Evolutionary conservation across 2,113 vertebrate species (phyloP), one percentile per base, ranked within the genome.

Genomic region (Colaptes auratus): DNA sequence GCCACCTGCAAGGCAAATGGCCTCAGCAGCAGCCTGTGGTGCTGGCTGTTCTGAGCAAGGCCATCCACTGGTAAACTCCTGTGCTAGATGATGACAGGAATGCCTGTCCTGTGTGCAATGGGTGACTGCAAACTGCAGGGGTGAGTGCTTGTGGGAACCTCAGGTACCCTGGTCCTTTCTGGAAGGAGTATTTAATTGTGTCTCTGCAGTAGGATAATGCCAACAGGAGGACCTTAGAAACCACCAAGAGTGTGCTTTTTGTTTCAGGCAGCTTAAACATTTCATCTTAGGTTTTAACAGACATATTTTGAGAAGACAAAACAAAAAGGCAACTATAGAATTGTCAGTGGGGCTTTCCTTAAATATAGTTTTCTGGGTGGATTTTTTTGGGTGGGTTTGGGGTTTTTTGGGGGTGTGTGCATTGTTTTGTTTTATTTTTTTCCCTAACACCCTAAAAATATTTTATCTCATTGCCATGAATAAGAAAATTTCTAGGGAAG

Each of bases 71-170:
- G 25, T n/a, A 65, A 36, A 18, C 35, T 56, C 30, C 7, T 30
- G 13, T n/a, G 25, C 60, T 50, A 61, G 39, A 33, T 8, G 12
- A 13, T 13, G 6, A 7, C 0, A 0, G 66, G 36, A 36, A 24
- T 55, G 19, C 0, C 3, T 20, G 30, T n/a, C n/a, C n/a, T 27
- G 42, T 1, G 3, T 30, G 71, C 6, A 35, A 13, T 39, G 35
- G 35, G 50, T 0, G 1, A 24, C 25, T 11, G 35, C 35, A 53
- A 15, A n/a, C 28, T 0, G 0, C 48, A 58, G 59, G 46, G 30
- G 31, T 59, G 10, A 1, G 0, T 0, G 0, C 27, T 1, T 46
- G 10, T 52, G 24, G 39, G 24, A 76, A 24, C 71, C 50, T 11
- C 2, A 52, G 39, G 9, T 48, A 30, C 30, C 35, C 42, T 5